phyloP scores from a whole-genome alignment of 2,113 vertebrate species.

The Mellivora capensis region DNA sequence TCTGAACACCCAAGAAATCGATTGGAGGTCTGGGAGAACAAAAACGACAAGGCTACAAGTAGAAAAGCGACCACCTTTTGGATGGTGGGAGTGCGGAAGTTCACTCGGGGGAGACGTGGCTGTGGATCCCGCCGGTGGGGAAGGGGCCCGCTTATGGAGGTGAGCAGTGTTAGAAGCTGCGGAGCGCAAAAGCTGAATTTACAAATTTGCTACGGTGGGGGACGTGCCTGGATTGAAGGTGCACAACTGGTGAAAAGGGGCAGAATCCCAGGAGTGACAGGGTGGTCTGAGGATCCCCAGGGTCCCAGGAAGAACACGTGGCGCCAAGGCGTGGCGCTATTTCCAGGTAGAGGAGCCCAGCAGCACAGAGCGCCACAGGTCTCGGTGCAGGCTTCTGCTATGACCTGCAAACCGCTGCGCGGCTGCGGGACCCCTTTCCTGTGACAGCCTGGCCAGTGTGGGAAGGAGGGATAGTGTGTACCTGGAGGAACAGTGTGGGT shows the following conservation, averaged over 20 bases:
- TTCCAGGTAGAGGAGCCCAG: neutral
- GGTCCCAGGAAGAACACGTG: neutral
- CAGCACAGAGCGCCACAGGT: neutral
- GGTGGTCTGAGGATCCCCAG: neutral
- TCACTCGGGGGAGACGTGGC: neutral
- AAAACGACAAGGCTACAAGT: neutral
- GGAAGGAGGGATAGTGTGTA: no score
- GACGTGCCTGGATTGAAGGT: neutral
- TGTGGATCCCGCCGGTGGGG: neutral
- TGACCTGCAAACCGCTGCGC: neutral
- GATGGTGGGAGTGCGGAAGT: neutral
- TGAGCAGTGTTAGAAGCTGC: neutral
- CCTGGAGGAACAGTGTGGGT: neutral
- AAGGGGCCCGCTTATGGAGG: neutral
- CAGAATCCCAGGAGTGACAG: neutral
- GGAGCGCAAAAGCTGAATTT: neutral
- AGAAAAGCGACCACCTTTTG: neutral
- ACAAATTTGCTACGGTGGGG: neutral
- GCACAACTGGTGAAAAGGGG: neutral
- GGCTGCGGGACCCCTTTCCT: neutral
- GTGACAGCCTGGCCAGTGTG: neutral
- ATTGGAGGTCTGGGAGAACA: neutral
- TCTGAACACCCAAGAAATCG: neutral
- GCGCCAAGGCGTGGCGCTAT: neutral
- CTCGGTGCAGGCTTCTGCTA: neutral